Evolutionary conservation across 1,140 invertebrate species (phyloP).

Genomic region (Diabrotica undecimpunctata): DNA sequence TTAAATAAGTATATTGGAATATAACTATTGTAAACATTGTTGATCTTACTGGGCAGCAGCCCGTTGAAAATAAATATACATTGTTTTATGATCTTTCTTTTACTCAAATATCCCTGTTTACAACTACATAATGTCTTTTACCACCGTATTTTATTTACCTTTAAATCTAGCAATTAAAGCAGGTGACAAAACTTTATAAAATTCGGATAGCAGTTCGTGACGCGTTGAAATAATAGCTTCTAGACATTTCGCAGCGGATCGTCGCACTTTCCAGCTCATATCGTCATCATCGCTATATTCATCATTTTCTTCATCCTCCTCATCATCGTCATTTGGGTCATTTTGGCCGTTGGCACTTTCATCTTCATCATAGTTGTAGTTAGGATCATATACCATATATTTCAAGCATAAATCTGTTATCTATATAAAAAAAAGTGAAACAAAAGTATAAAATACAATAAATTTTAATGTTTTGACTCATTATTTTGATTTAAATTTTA

Average conservation of each 20-base stretch:
- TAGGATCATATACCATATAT: slow-evolving; percentile 96
- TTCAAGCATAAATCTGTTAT: slow-evolving; percentile 86
- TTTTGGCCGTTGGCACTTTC: slow-evolving; percentile 58
- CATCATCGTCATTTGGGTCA: slow-evolving; percentile 61
- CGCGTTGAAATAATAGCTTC: slow-evolving; percentile 91
- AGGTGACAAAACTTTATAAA: slow-evolving; percentile 86
- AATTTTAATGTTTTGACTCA: too few species aligned
- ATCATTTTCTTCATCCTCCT: slow-evolving; percentile 77
- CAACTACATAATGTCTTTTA: too few species aligned
- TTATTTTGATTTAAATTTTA: too few species aligned
- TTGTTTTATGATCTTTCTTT: too few species aligned
- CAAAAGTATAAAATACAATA: too few species aligned
- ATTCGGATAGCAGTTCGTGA: slow-evolving; percentile 84
- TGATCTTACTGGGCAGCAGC: too few species aligned
- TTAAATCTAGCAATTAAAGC: slow-evolving; percentile 89
- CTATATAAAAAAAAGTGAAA: slow-evolving; percentile 48
- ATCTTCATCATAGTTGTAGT: slow-evolving; percentile 95
- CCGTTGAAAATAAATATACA: too few species aligned
- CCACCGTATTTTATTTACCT: slow-evolving; percentile 52
- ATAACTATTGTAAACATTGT: too few species aligned
- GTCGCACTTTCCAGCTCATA: slow-evolving; percentile 97
- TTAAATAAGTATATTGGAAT: too few species aligned
- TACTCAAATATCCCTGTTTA: too few species aligned
- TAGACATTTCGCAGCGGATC: slow-evolving; percentile 95
- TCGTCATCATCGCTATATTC: slow-evolving; percentile 99